Percentiles rank a stretch among this genome's conserved stretches.
Conservation (phyloP, 1,140 invertebrate genomes). For the Trachelipus rathkii region DNA sequence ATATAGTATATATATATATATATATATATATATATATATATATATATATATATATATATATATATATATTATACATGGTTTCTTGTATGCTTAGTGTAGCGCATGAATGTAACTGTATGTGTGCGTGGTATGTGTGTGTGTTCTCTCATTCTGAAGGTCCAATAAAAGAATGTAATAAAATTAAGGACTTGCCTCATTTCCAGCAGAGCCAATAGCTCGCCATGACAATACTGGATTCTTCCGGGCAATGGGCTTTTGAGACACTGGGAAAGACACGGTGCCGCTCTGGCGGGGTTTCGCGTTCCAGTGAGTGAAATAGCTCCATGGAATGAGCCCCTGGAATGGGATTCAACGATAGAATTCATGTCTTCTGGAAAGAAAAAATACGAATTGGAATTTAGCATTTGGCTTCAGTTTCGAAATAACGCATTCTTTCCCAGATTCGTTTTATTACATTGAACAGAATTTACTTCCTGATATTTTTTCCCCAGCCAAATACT, state of each 20-base stretch:
- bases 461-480: neutral
- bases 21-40: no score
- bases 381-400: constrained; percentile 2
- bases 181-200: constrained; percentile 12
- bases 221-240: constrained; percentile 9
- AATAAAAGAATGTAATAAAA: constrained; percentile 12
- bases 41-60: no score
- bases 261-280: neutral
- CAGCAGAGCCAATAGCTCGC: constrained; percentile 10
- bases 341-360: constrained; percentile 2
- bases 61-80: no score
- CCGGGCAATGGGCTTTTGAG: neutral
- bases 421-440: neutral
- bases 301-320: constrained; percentile 9
- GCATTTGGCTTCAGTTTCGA: neutral
- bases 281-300: neutral
- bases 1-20: no score
- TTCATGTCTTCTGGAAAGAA: constrained; percentile 4
- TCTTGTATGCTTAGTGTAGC: no score
- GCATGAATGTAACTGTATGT: no score
- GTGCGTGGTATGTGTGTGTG: neutral
- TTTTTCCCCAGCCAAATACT: neutral
- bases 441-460: neutral
- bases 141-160: neutral
- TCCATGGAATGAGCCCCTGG: neutral